phyloP scores from a whole-genome alignment of 2,797 vertebrate species.

The Gymnothorax javanicus region DNA sequence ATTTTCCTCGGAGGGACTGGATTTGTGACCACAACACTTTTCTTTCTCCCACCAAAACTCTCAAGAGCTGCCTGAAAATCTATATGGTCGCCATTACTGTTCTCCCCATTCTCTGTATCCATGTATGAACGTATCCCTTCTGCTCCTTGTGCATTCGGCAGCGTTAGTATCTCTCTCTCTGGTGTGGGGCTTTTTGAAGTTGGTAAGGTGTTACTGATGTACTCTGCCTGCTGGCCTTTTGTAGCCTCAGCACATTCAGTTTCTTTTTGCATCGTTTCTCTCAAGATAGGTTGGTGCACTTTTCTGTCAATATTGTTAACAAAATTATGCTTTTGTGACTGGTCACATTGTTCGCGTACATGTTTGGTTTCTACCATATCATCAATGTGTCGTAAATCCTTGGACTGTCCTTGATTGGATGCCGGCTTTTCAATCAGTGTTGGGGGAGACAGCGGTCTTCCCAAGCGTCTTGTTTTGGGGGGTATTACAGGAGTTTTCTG shows the following conservation, averaged over 20 bases:
- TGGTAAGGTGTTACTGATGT: neutral
- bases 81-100: constrained; percentile 49
- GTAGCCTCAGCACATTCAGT: constrained; percentile 29
- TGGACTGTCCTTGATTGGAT: constrained; percentile 34
- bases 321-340: constrained; percentile 21
- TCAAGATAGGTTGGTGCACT: constrained; percentile 34
- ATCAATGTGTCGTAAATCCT: constrained; percentile 24
- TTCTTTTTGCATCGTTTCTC: constrained; percentile 51
- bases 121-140: constrained; percentile 50
- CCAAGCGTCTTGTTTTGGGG: constrained; percentile 35
- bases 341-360: constrained; percentile 22
- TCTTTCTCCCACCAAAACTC: constrained; percentile 32
- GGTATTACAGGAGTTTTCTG: constrained; percentile 36
- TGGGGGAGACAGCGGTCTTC: constrained; percentile 50
- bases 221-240: constrained; percentile 33
- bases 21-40: constrained; percentile 41
- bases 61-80: constrained; percentile 59
- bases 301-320: constrained; percentile 35
- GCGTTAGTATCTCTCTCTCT: constrained; percentile 52
- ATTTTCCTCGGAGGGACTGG: constrained; percentile 72
- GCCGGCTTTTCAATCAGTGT: constrained; percentile 50
- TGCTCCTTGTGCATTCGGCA: constrained; percentile 36
- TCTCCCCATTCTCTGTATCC: constrained; percentile 33
- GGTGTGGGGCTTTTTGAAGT: constrained; percentile 16
- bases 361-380: constrained; percentile 15